Evolutionary conservation across 53 echinoderm and acorn worm genomes (phyloP).

Genomic region (Holothuria scabra): DNA sequence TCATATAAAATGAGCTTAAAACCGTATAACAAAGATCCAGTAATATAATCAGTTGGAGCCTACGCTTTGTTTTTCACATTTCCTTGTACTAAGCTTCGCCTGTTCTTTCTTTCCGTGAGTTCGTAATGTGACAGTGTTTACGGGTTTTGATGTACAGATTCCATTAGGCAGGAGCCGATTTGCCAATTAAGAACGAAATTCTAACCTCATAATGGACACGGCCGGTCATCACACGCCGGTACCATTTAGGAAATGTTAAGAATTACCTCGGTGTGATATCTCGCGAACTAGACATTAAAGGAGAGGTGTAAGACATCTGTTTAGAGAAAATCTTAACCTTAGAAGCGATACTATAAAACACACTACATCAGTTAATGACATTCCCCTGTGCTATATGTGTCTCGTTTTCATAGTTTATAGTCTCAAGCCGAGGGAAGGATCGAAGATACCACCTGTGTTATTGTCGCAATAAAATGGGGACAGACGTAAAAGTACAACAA

Average conservation of each 20-base stretch:
- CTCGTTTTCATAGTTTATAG: slow-evolving; percentile 17
- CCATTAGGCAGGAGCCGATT: slow-evolving; percentile 51
- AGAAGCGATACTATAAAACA: slow-evolving; percentile 29
- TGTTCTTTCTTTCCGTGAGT: slow-evolving; percentile 26
- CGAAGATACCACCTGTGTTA: slow-evolving; percentile 38
- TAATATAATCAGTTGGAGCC: slow-evolving; percentile 35
- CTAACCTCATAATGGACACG: slow-evolving; percentile 47
- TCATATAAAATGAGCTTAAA: slow-evolving; percentile 52
- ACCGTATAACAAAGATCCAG: slow-evolving; percentile 46
- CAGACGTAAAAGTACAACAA: slow-evolving; percentile 22
- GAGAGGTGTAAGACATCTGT: slow-evolving; percentile 28
- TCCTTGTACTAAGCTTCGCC: slow-evolving; percentile 2
- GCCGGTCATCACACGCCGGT: slow-evolving; percentile 50
- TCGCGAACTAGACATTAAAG: slow-evolving; percentile 47
- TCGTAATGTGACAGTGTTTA: slow-evolving; percentile 56
- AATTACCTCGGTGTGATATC: slow-evolving; percentile 46
- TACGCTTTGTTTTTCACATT: slow-evolving; percentile 27
- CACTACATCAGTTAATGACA: slow-evolving; percentile 46
- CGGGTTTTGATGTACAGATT: slow-evolving; percentile 45
- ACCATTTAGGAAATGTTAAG: slow-evolving; percentile 52
- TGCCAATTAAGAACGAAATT: slow-evolving; percentile 53
- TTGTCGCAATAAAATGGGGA: slow-evolving; percentile 38
- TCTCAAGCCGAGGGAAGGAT: background rate
- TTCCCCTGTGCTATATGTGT: background rate
- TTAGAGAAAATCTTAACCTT: slow-evolving; percentile 43